Evolutionary conservation across 2,888 invertebrate species (phyloP).

Genomic region (Drosophila paramelanica): DNA sequence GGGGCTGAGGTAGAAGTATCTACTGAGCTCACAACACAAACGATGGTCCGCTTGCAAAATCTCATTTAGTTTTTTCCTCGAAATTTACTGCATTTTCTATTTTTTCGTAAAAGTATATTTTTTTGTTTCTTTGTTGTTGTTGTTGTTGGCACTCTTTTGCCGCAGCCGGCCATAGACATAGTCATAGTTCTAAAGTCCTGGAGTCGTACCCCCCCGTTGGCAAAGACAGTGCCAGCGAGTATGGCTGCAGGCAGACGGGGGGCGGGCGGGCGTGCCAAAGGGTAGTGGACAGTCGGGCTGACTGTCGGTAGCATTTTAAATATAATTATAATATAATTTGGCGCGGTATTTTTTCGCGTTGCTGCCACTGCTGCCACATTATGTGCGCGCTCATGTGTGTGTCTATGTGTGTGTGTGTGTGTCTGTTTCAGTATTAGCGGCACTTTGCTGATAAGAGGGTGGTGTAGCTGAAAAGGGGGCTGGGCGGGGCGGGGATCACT

Average conservation of each 20-base stretch:
- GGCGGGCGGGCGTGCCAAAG: conserved; percentile 13
- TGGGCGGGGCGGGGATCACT: conserved; percentile 30
- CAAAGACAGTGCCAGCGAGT: neutral
- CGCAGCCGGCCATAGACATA: conserved; percentile 38
- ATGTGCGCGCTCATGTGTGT: conserved; percentile 26
- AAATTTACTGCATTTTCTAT: conserved; percentile 48
- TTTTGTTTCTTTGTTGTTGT: conserved; percentile 1
- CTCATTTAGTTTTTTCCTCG: conserved; percentile 64
- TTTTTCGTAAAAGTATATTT: conserved; percentile 11
- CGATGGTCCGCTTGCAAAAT: conserved; percentile 41
- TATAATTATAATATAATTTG: conserved; percentile 81
- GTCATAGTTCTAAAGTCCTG: conserved; percentile 31
- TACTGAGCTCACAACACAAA: conserved; percentile 24
- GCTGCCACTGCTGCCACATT: conserved; percentile 38
- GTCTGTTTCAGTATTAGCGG: conserved; percentile 52
- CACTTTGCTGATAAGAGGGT: conserved; percentile 50
- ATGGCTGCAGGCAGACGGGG: neutral
- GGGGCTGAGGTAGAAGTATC: conserved; percentile 7
- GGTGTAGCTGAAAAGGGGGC: neutral
- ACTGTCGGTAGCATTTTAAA: conserved; percentile 71
- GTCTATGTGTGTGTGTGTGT: conserved; percentile 29
- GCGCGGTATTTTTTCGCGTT: conserved; percentile 69
- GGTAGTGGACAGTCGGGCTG: conserved; percentile 31
- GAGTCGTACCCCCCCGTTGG: neutral
- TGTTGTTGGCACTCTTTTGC: conserved; percentile 10